These are phyloP conservation scores for Vespertilio murinus DNA, from an alignment of 2,797 vertebrate genomes.

Conservation along the genomic window DNA sequence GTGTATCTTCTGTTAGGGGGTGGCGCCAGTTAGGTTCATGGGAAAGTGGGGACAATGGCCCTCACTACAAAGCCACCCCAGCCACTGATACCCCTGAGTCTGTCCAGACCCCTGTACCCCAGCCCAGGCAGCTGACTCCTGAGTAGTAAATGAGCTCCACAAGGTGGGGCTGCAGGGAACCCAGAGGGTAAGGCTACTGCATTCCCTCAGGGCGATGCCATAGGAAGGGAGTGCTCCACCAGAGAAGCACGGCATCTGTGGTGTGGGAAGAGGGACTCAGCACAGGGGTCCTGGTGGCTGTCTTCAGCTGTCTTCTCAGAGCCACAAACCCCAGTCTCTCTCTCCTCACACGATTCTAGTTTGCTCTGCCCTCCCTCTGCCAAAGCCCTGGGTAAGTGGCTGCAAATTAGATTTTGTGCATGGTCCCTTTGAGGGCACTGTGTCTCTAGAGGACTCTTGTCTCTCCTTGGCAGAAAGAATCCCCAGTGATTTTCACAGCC, in stretches of 20 bases:
- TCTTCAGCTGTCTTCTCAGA: background rate
- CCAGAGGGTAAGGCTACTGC: background rate
- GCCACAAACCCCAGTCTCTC: background rate
- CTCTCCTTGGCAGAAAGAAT: background rate
- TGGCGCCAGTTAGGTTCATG: background rate
- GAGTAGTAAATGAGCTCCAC: background rate
- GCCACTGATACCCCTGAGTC: background rate
- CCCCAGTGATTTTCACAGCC: background rate
- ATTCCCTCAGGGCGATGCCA: background rate
- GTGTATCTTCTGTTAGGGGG: background rate
- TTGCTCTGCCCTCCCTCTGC: background rate
- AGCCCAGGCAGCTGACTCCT: background rate
- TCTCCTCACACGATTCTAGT: background rate
- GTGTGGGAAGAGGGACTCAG: background rate
- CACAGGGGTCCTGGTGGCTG: background rate
- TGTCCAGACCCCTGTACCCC: background rate
- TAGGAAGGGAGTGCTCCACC: background rate
- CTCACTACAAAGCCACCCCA: background rate
- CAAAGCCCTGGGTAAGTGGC: background rate
- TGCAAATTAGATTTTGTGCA: background rate
- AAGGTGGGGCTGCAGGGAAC: background rate
- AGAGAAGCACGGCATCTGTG: background rate
- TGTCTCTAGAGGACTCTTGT: background rate
- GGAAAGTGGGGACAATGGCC: background rate
- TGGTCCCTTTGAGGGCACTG: background rate